A percentile compares a stretch with the other conserved stretches of the same genome.
phyloP scores from a whole-genome alignment of 2,888 invertebrate genomes.

The Pycnomerus fuliginosus region DNA sequence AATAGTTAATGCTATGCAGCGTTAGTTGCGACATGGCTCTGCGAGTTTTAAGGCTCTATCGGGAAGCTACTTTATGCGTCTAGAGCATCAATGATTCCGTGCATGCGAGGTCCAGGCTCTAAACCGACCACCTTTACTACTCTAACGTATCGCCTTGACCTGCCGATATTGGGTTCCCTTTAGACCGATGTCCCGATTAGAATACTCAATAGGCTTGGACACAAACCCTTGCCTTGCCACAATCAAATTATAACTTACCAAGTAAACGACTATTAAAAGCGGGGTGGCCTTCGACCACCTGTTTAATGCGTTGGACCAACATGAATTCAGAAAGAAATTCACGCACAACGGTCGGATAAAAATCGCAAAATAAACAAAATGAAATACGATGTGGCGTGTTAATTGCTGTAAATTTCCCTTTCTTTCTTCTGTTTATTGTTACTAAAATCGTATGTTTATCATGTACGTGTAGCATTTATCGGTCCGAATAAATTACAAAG shows the following conservation, averaged over 20 bases:
- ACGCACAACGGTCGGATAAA: too few relatives aligned
- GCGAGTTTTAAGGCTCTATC: constrained; percentile 3
- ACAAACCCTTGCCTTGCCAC: too few relatives aligned
- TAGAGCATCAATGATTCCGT: constrained; percentile 13
- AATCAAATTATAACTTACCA: too few relatives aligned
- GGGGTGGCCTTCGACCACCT: too few relatives aligned
- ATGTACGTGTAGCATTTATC: constrained; percentile 33
- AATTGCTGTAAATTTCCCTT: constrained; percentile 1
- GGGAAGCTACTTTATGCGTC: constrained; percentile 11
- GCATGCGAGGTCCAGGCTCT: constrained; percentile 9
- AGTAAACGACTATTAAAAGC: too few relatives aligned
- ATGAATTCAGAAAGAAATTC: too few relatives aligned
- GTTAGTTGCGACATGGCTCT: constrained; percentile 7
- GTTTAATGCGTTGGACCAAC: too few relatives aligned
- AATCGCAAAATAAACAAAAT: too few relatives aligned
- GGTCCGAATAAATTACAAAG: constrained; percentile 31
- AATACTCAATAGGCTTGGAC: constrained; percentile 10
- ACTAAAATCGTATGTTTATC: constrained; percentile 21
- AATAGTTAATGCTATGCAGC: constrained; percentile 13
- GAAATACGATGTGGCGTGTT: constrained; percentile 3
- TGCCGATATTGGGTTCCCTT: background rate
- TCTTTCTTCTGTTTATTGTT: constrained; percentile 6
- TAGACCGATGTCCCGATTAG: constrained; percentile 7
- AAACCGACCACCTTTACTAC: constrained; percentile 13
- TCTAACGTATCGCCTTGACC: constrained; percentile 3